Conservation (phyloP, 1,140 invertebrate genomes). For the Leptinotarsa undecemlineata region DNA sequence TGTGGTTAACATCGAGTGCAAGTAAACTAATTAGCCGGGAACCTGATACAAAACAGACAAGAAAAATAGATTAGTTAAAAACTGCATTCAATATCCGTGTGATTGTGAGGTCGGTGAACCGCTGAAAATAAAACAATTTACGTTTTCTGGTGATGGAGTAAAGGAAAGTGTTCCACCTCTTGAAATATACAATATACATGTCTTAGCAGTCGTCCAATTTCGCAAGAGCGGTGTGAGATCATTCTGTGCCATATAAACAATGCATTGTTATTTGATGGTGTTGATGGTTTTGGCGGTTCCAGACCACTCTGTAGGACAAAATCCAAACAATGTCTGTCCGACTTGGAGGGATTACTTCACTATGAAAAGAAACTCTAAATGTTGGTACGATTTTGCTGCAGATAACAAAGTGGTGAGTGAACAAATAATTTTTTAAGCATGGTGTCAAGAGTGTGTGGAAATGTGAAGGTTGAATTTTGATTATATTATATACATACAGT, state of each 20-base stretch:
- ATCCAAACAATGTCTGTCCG: constrained; percentile 51
- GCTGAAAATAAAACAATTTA: constrained; percentile 7
- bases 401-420: constrained; percentile 48
- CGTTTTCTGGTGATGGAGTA: background rate
- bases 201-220: background rate
- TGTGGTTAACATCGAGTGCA: background rate
- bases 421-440: background rate
- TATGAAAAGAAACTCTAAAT: constrained; percentile 49
- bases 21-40: background rate
- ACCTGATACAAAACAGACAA: background rate
- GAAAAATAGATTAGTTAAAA: background rate
- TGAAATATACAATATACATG: constrained; percentile 15
- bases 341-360: constrained; percentile 50
- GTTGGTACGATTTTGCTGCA: constrained; percentile 51
- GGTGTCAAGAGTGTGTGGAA: too few relatives aligned
- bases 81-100: background rate
- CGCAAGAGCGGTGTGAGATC: background rate
- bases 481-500: too few relatives aligned
- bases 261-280: background rate
- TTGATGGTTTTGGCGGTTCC: background rate
- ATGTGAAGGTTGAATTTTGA: too few relatives aligned
- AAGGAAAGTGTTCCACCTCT: constrained; percentile 9
- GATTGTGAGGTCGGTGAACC: constrained; percentile 12
- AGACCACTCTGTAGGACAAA: background rate
- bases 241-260: constrained; percentile 1